phyloP scores from a whole-genome alignment of 2,888 invertebrate genomes.

The Incurvaria masculella region DNA sequence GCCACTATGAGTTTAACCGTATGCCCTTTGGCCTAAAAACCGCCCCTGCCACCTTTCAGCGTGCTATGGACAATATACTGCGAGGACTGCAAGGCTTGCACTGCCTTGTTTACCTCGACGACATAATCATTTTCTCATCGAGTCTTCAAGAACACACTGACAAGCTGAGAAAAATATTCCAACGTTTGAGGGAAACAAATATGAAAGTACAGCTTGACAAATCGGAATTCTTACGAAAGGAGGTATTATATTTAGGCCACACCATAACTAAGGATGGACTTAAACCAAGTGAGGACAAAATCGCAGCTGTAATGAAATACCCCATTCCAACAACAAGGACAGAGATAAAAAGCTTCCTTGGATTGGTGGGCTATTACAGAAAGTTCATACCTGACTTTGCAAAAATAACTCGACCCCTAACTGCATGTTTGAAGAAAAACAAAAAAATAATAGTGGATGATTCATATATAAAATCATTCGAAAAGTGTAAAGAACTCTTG shows the following conservation, averaged over 20 bases:
- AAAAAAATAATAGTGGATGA: constrained; percentile 8
- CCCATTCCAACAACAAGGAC: constrained; percentile 10
- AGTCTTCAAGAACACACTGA: constrained; percentile 18
- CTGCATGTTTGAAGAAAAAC: constrained; percentile 16
- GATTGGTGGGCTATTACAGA: constrained; percentile 23
- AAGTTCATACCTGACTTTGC: constrained; percentile 22
- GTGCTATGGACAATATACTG: constrained; percentile 23
- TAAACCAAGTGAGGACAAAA: constrained; percentile 13
- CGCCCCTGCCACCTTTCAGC: constrained; percentile 31
- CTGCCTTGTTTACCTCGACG: constrained; percentile 23
- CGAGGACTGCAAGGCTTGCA: constrained; percentile 15
- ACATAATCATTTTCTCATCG: constrained; percentile 22
- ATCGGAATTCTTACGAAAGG: constrained; percentile 16
- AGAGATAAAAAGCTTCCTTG: constrained; percentile 20
- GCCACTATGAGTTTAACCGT: constrained; percentile 25
- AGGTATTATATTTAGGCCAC: constrained; percentile 17
- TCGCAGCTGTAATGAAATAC: constrained; percentile 8
- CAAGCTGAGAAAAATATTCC: too few species aligned
- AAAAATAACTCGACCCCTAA: constrained; percentile 20
- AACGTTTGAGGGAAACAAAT: too few species aligned
- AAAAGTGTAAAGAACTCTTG: constrained; percentile 9
- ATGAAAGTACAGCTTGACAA: constrained; percentile 18
- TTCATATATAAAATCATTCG: constrained; percentile 13
- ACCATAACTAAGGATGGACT: constrained; percentile 12
- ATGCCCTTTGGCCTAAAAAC: constrained; percentile 29